A percentile compares a stretch with the other conserved stretches of the same genome.
Evolutionary conservation across 2,113 vertebrate species (phyloP).

Genomic region (Dromaius novaehollandiae): DNA sequence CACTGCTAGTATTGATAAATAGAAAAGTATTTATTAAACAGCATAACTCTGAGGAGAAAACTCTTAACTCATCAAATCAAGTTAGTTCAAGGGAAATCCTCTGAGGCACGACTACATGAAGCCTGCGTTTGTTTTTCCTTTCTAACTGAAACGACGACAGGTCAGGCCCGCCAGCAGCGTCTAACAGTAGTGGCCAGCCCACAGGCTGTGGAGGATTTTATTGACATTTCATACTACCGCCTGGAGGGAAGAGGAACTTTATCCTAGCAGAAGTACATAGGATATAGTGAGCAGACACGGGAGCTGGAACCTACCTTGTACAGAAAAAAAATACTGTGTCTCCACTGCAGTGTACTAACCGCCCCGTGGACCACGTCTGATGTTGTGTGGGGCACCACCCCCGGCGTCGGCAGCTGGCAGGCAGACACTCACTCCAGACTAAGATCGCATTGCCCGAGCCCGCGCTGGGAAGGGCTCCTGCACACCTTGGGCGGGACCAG

Average conservation of each 20-base stretch:
- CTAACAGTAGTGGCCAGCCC: neutral
- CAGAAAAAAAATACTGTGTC: neutral
- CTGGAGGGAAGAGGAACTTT: conserved; percentile 31
- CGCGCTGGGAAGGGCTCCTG: neutral
- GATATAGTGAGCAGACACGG: neutral
- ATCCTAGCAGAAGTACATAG: neutral
- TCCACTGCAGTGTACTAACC: neutral
- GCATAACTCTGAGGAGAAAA: conserved; percentile 6
- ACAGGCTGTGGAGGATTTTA: conserved; percentile 6
- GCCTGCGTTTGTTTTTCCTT: neutral
- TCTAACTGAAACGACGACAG: neutral
- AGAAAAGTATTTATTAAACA: conserved; percentile 26
- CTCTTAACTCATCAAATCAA: neutral
- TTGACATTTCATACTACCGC: neutral
- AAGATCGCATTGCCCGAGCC: neutral
- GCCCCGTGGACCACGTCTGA: neutral
- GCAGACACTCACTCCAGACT: fast-evolving
- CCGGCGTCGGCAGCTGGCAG: neutral
- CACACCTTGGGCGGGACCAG: neutral
- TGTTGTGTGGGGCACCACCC: neutral
- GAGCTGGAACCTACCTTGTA: neutral
- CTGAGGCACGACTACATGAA: neutral
- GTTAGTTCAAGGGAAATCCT: neutral
- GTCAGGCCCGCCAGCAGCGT: neutral
- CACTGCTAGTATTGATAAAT: conserved; percentile 18